Evolutionary conservation across 2,888 invertebrate genomes (phyloP), one percentile per base, ranked within the genome.

Genomic region (Hoplodrina ambigua): DNA sequence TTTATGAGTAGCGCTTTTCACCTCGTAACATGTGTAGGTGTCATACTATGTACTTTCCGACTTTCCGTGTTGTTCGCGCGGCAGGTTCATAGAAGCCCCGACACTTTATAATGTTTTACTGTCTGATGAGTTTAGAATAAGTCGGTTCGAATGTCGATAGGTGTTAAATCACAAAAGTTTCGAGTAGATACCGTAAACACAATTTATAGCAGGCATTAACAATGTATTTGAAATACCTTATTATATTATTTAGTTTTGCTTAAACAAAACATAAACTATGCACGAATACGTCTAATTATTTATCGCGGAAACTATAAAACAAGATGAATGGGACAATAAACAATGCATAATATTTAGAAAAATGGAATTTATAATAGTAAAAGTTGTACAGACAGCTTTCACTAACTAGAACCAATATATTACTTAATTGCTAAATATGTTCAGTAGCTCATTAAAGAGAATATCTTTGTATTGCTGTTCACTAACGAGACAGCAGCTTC

Each of bases 401-500:
- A 82, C 84, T 81, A 66, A 82, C 62, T 81, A 82, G 74, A 78
- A 82, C 73, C 75, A 77, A 85, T 81, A 77, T 83, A 67, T 78
- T 80, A 82, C 58, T 78, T 84, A 83, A 84, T 83, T 80, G 78
- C 78, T 83, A 69, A 84, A 85, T 81, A 81, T 83, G 75, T 83
- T 78, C 80, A 78, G 84, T 72, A 64, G 74, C 69, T 80, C 85
- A 80, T 85, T 85, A 83, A 75, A 78, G 68, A 71, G 17, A 66
- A 78, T 77, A 79, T 75, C 56, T 83, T 59, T 67, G 66, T 82
- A 64, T 85, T 83, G 87, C 82, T 82, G 83, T 78, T 78, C 63
- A 75, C 86, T 89, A 89, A 89, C 83, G 86, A 88, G 87, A 74
- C 72, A 71, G 66, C 68, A 72, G 77, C 69, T 83, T 78, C 62